These are phyloP conservation scores for Drosophila varians DNA, from an alignment of 1,140 invertebrate species.

Conservation along the genomic window DNA sequence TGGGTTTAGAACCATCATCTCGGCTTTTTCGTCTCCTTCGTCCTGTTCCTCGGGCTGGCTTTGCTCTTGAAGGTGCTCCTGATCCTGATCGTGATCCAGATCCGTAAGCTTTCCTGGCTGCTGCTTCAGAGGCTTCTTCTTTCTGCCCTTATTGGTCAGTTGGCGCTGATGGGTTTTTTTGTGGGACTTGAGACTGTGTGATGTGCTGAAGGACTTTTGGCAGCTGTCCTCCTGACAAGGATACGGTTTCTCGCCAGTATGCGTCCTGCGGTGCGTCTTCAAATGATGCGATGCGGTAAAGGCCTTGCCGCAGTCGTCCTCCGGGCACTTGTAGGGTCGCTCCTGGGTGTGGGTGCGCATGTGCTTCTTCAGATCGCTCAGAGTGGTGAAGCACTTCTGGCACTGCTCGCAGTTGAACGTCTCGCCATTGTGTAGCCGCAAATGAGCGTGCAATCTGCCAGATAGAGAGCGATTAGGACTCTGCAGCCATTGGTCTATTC, in stretches of 20 bases:
- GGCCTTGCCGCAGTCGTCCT: conserved; percentile 94
- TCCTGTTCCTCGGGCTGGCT: conserved; percentile 10
- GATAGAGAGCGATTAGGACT: conserved; percentile 24
- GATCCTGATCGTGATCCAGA: conserved; percentile 12
- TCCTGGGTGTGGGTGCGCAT: conserved; percentile 95
- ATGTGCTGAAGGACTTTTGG: conserved; percentile 91
- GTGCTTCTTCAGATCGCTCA: conserved; percentile 97
- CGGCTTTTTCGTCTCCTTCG: conserved; percentile 21
- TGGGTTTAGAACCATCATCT: conserved; percentile 52
- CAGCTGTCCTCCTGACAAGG: conserved; percentile 89
- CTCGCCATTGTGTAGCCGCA: conserved; percentile 95
- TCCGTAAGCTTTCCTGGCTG: conserved; percentile 10
- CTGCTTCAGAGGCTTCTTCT: conserved; percentile 49
- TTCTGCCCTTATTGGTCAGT: conserved; percentile 61
- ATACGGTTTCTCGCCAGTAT: conserved; percentile 89
- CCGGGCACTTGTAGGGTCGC: conserved; percentile 93
- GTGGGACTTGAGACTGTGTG: conserved; percentile 92
- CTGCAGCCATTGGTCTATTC: conserved; percentile 28
- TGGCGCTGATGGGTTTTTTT: conserved; percentile 86
- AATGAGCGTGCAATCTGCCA: conserved; percentile 93
- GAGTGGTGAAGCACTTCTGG: conserved; percentile 95
- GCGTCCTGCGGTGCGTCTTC: conserved; percentile 89
- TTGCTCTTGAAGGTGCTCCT: not conserved
- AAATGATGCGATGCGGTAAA: conserved; percentile 97
- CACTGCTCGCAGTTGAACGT: conserved; percentile 98